Evolutionary conservation across 2,797 vertebrate species (phyloP), one percentile per base, ranked within the genome.

Genomic region (Micropoecilia bifurca): DNA sequence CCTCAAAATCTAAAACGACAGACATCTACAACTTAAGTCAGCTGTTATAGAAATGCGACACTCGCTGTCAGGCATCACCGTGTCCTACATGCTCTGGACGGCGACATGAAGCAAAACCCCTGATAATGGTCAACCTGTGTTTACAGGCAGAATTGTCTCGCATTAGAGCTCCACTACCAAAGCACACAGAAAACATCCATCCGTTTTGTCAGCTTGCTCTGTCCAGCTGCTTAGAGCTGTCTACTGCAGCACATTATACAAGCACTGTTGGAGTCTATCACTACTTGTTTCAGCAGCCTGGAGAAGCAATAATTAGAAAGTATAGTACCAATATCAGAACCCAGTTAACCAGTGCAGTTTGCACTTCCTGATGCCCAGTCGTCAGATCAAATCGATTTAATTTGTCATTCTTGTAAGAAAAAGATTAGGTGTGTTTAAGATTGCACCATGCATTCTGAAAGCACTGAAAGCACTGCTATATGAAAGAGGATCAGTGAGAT

Each of bases 351-450:
- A 59, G 59, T 73, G 46, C n/a, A 46, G 33, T 80, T 48, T 76
- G 45, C 9, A 33, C 39, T 75, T 28, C 77, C 77, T 79, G 66
- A 28, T 53, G 41, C 66, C 28, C 41, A 57, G 25, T 59, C 45
- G 75, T 81, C 72, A 59, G 41, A 50, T 73, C 36, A 22, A 78
- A 82, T 72, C 28, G 12, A 13, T 76, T 66, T n/a, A 36, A 33
- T 47, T 9, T 25, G 10, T 79, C 47, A 74, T 73, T 33, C 55
- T 57, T 72, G 43, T 41, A 75, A 76, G 48, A 45, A 20, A 48
- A n/a, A 61, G 16, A 6, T 5, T 20, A 71, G 46, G 30, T 43
- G 16, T 45, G 46, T 71, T 30, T 59, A 46, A 41, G 30, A 74
- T 45, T 61, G 33, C 46, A 59, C 28, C 45, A 9, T n/a, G 9